Percentiles rank a stretch among this genome's conserved stretches.
Conservation (phyloP, 2,888 invertebrate genomes). For the Lypha dubia region DNA sequence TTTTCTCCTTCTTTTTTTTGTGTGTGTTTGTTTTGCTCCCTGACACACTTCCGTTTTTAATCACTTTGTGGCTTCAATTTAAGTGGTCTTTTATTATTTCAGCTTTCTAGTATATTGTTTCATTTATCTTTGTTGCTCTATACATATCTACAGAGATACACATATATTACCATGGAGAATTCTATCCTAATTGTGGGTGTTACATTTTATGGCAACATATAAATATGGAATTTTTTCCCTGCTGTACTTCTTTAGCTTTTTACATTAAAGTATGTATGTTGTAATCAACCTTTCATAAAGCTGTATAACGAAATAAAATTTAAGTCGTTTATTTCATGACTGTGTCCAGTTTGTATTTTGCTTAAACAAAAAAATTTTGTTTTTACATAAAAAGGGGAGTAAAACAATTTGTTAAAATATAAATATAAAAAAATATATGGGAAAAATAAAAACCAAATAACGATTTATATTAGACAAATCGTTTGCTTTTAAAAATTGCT, state of each 20-base stretch:
- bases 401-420: background rate
- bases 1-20: background rate
- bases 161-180: slow-evolving; percentile 57
- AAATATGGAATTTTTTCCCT: slow-evolving; percentile 4
- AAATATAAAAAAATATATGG: background rate
- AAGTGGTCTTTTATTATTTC: slow-evolving; percentile 66
- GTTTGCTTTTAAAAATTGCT: background rate
- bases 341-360: background rate
- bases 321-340: slow-evolving; percentile 15
- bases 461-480: background rate
- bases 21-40: too few species aligned
- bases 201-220: slow-evolving; percentile 52
- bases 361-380: background rate
- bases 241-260: background rate
- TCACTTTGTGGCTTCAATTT: slow-evolving; percentile 65
- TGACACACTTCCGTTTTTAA: slow-evolving; percentile 67
- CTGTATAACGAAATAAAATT: slow-evolving; percentile 17
- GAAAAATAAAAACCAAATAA: background rate
- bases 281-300: background rate
- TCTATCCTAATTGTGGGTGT: slow-evolving; percentile 54
- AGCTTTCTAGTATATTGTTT: slow-evolving; percentile 24
- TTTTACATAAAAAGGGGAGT: background rate
- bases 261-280: background rate
- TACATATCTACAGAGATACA: too few species aligned
- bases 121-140: slow-evolving; percentile 43